Evolutionary conservation across 2,888 invertebrate species (phyloP).

Genomic region (Stictocephala bisonia): DNA sequence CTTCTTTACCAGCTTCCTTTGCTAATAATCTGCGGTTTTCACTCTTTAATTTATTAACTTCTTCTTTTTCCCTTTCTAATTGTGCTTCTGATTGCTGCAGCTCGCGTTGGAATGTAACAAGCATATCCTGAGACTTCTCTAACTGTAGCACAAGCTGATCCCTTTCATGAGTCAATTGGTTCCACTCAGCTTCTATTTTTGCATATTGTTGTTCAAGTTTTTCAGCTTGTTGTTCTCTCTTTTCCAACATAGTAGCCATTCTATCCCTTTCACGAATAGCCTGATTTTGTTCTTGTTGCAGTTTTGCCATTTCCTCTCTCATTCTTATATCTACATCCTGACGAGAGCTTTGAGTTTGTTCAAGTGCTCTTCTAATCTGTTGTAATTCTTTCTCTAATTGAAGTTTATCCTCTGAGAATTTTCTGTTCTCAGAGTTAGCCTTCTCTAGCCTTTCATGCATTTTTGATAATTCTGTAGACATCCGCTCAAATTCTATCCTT

Average conservation of each 20-base stretch:
- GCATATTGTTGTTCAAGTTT: slow-evolving; percentile 87
- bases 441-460: slow-evolving; percentile 85
- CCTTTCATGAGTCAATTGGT: slow-evolving; percentile 85
- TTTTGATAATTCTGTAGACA: slow-evolving; percentile 83
- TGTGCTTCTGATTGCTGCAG: slow-evolving; percentile 85
- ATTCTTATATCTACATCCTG: slow-evolving; percentile 75
- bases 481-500: slow-evolving; percentile 85
- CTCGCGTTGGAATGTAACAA: slow-evolving; percentile 93
- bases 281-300: slow-evolving; percentile 79
- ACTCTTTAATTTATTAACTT: slow-evolving; percentile 76
- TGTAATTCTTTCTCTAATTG: slow-evolving; percentile 78
- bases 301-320: slow-evolving; percentile 77
- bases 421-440: slow-evolving; percentile 67
- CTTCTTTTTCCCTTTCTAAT: slow-evolving; percentile 82
- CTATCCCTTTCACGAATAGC: slow-evolving; percentile 80
- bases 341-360: slow-evolving; percentile 72
- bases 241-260: slow-evolving; percentile 69
- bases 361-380: slow-evolving; percentile 72
- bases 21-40: slow-evolving; percentile 67
- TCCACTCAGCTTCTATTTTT: slow-evolving; percentile 86
- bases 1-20: slow-evolving; percentile 59
- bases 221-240: slow-evolving; percentile 64
- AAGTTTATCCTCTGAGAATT: slow-evolving; percentile 71
- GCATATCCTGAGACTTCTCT: slow-evolving; percentile 93
- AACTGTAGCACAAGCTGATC: slow-evolving; percentile 90